Base-by-base conservation (phyloP, 2,888 invertebrate species). In the Aplocera efformata region DNA sequence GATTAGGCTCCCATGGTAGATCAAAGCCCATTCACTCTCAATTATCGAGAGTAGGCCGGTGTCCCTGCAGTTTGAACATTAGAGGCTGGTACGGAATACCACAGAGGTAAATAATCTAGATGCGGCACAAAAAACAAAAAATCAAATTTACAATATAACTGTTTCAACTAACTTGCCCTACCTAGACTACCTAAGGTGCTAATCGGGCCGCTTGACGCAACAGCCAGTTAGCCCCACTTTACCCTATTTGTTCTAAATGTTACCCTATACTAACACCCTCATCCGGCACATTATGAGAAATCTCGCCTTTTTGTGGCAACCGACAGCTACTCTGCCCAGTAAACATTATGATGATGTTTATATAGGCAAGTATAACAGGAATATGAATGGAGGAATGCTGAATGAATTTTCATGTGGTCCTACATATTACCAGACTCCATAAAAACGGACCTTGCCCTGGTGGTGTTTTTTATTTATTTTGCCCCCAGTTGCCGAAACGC, bases 271-370 rank as follows among this genome's bases (percentile, higher is more conserved):
- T 74, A 81, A 79, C 76, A 72, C 72, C 76, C 71, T 78, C 76
- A 83, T 83, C 85, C 84, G 83, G 72, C 64, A 58, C 70, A 63
- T 85, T 75, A 76, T 73, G 79, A 72, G 83, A 84, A 84, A 70
- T 72, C 69, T 68, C 74, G 69, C 73, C 69, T 78, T 79, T 45
- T 45, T 45, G 31, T 32, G 30, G 36, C 36, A 45, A 39, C 60
- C 45, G 44, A 17, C 13, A 17, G 72, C 76, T 75, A 71, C 74
- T 69, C 70, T 64, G 55, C 36, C 2, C 13, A 22, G 58, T 50
- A 63, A 65, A 67, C 48, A 64, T 43, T 34, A 48, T 47, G 27
- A 53, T 48, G 34, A 37, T 49, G 32, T 47, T 48, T 56, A 48
- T 44, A 50, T 53, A 56, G 47, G 46, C 36, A 42, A 28, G 40